These are phyloP conservation scores for Caranx melampygus DNA, from an alignment of 2,113 vertebrate species.

Conservation along the genomic window DNA sequence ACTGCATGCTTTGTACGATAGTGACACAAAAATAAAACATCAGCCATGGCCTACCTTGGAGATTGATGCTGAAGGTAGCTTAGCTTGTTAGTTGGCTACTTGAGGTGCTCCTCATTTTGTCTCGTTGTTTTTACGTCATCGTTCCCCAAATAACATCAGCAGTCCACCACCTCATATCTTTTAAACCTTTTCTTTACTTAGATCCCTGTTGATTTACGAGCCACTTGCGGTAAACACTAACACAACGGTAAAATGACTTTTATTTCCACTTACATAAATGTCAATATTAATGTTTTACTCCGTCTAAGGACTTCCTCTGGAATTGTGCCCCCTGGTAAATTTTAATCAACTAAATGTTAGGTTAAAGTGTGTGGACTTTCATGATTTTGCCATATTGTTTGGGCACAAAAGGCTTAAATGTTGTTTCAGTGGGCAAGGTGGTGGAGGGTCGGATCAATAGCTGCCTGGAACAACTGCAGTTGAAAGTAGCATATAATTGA, in stretches of 20 bases:
- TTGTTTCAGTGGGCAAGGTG: background rate
- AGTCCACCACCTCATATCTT: no score
- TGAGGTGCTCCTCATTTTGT: background rate
- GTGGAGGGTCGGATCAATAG: background rate
- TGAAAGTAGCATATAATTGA: background rate
- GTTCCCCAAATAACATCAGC: background rate
- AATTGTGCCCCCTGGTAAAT: background rate
- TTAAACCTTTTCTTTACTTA: background rate
- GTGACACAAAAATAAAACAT: background rate
- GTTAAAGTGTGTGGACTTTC: background rate
- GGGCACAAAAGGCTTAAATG: background rate
- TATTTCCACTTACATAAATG: background rate
- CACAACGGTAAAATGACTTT: background rate
- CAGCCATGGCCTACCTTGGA: background rate
- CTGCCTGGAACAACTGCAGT: background rate
- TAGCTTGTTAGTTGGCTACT: background rate
- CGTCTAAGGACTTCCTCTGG: background rate
- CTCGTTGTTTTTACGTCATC: no score
- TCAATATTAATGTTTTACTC: background rate
- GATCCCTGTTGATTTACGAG: background rate
- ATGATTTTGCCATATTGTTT: background rate
- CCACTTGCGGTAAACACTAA: background rate
- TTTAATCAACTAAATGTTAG: background rate
- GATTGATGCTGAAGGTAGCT: background rate
- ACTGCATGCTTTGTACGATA: background rate